Evolutionary conservation across 2,113 vertebrate genomes (phyloP), one percentile per base, ranked within the genome.

Genomic region (Hirundichthys speculiger): DNA sequence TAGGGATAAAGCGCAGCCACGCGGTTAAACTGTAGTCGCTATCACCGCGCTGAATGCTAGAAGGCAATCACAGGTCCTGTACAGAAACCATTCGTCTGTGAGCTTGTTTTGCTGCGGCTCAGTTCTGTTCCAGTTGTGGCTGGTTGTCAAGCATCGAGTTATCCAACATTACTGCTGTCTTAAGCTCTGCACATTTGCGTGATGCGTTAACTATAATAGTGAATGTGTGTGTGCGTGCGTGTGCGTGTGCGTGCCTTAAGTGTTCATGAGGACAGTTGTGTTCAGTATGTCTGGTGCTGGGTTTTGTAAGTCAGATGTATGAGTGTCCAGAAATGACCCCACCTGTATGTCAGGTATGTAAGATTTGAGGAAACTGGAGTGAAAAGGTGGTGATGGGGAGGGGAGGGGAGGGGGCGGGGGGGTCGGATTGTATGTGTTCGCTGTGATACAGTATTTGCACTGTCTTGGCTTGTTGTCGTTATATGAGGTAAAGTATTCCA

Each of bases 401-500:
- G n/a, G n/a, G n/a, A n/a, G n/a, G n/a, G n/a, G n/a, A n/a, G n/a
- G n/a, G n/a, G 62, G 58, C 11, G 43, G 49, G 20, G 25, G 67
- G 45, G 50, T 60, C 55, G 42, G 59, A 19, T 58, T 55, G 62
- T 65, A 19, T 80, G 69, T 77, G 55, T 78, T 56, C 57, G 67
- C 64, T 81, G 75, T 59, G 34, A 75, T 76, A 53, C 53, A 10
- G 62, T 46, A 58, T 83, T 79, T 86, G 75, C 82, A 79, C 85
- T 86, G 73, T 71, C 70, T 49, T 87, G 69, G 80, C 80, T 81
- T 34, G 39, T 76, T 75, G 76, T 88, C 69, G 51, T 81, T 73
- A 68, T 60, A 34, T 62, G 61, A 80, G 41, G 50, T 77, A 76
- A 84, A 90, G 77, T 77, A 84, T 88, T 90, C 82, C 84, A 91